phyloP scores from a whole-genome alignment of 2,113 vertebrate genomes.

The Dasyurus viverrinus region DNA sequence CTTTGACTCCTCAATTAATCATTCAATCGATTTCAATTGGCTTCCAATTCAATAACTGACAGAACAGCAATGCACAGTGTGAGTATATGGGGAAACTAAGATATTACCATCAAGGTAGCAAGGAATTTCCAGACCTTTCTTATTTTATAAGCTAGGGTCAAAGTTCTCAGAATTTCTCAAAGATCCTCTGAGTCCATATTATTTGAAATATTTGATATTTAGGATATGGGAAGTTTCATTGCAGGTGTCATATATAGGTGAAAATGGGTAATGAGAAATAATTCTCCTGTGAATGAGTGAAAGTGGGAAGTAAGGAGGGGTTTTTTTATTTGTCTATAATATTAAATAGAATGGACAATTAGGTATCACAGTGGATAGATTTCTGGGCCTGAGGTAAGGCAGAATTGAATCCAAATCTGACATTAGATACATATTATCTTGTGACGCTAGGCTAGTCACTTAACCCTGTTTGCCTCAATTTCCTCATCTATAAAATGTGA shows the following conservation, averaged over 20 bases:
- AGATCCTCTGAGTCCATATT: background rate
- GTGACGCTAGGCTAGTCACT: background rate
- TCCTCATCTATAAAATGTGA: background rate
- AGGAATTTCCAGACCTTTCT: background rate
- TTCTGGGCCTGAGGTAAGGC: background rate
- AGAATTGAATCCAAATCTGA: background rate
- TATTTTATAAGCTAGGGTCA: background rate
- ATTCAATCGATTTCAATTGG: background rate
- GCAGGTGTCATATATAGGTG: background rate
- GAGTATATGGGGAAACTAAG: background rate
- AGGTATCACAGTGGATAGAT: background rate
- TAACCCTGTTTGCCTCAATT: background rate
- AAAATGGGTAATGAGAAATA: background rate
- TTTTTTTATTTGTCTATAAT: background rate
- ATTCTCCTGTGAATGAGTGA: background rate
- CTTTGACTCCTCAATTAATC: too few relatives aligned
- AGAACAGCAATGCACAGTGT: background rate
- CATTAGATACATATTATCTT: background rate
- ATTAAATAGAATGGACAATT: background rate
- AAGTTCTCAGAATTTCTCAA: background rate
- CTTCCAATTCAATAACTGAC: background rate
- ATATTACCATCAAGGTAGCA: background rate
- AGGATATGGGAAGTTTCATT: background rate
- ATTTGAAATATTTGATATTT: background rate
- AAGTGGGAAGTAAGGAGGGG: background rate